phyloP scores from a whole-genome alignment of 2,888 invertebrate genomes.

The Cheilosia soror region DNA sequence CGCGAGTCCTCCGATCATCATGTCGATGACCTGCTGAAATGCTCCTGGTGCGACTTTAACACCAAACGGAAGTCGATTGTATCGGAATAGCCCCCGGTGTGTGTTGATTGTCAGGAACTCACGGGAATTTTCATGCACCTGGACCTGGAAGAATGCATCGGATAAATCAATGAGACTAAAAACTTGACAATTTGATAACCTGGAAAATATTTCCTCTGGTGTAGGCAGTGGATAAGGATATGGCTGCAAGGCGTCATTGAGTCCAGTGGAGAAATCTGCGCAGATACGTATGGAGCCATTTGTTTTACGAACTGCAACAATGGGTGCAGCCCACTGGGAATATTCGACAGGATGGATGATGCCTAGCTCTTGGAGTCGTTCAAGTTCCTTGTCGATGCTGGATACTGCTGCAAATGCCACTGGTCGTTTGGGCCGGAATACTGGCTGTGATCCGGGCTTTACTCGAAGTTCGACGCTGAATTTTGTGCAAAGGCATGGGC shows the following conservation, averaged over 20 bases:
- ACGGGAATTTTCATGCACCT: conserved; percentile 63
- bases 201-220: conserved; percentile 70
- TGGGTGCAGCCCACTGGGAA: conserved; percentile 75
- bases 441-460: conserved; percentile 28
- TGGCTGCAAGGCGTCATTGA: too few relatives aligned
- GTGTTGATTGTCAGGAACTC: conserved; percentile 61
- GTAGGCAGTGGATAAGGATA: conserved; percentile 70
- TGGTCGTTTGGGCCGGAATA: conserved; percentile 70
- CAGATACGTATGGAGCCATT: conserved; percentile 67
- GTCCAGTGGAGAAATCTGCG: too few relatives aligned
- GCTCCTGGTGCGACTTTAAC: conserved; percentile 72
- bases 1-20: conserved; percentile 54
- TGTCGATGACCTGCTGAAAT: conserved; percentile 70
- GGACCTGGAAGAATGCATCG: conserved; percentile 64
- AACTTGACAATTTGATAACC: conserved; percentile 35
- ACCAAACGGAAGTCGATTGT: conserved; percentile 61
- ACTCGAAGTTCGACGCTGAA: conserved; percentile 64
- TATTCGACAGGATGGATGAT: conserved; percentile 69
- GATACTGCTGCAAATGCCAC: conserved; percentile 68
- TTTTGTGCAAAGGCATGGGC: conserved; percentile 56
- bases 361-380: conserved; percentile 56
- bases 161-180: conserved; percentile 61
- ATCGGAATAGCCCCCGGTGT: conserved; percentile 13
- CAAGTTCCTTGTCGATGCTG: conserved; percentile 61
- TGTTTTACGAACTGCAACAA: conserved; percentile 53